Evolutionary conservation across 2,113 vertebrate genomes (phyloP).

Genomic region (Elachura formosa): DNA sequence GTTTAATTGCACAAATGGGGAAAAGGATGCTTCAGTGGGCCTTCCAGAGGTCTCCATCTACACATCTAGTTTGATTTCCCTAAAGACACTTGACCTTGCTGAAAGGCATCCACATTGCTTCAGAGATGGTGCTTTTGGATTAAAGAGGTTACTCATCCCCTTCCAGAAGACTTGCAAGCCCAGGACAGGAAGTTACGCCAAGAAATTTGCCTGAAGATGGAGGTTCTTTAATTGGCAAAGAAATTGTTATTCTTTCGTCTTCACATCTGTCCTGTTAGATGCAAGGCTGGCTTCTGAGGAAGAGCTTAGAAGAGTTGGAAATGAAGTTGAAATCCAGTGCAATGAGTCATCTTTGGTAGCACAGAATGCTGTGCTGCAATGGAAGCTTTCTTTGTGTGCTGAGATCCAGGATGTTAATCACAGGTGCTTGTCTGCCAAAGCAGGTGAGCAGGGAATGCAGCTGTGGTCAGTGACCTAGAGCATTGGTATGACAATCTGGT

Average conservation of each 20-base stretch:
- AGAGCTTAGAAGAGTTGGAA: background rate
- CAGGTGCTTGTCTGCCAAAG: background rate
- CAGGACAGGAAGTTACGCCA: background rate
- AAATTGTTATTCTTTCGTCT: background rate
- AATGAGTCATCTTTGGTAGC: background rate
- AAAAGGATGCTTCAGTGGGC: background rate
- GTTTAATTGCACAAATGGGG: background rate
- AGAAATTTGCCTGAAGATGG: background rate
- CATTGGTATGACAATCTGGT: rapidly evolving
- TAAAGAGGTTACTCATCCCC: background rate
- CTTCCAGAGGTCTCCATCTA: background rate
- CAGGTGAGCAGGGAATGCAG: background rate
- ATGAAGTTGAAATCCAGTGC: background rate
- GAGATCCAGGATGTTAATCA: background rate
- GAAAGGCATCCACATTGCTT: background rate
- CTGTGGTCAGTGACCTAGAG: background rate
- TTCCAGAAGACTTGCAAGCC: background rate
- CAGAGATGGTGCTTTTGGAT: background rate
- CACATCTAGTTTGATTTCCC: background rate
- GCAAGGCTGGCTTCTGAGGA: background rate
- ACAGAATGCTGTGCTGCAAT: background rate
- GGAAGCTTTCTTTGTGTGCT: background rate
- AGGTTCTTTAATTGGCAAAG: background rate
- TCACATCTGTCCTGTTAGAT: background rate
- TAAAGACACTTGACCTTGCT: background rate